Evolutionary conservation across 2,113 vertebrate genomes (phyloP).

Genomic region (Butorides virescens): DNA sequence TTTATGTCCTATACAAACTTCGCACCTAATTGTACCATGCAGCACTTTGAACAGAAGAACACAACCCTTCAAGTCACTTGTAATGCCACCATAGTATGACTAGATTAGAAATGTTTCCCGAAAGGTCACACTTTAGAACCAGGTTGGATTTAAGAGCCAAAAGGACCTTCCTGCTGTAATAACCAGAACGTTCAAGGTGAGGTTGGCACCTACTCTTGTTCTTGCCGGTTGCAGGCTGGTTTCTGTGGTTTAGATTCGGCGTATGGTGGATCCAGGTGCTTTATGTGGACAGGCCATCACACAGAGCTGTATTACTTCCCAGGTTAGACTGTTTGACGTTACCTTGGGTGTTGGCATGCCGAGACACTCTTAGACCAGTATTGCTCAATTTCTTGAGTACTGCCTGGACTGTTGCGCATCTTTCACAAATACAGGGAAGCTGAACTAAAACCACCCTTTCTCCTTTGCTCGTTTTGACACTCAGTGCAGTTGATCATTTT

Average conservation of each 20-base stretch:
- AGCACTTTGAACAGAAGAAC: neutral
- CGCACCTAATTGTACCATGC: neutral
- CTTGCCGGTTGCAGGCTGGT: neutral
- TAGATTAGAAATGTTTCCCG: neutral
- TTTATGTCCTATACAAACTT: neutral
- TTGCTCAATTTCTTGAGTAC: neutral
- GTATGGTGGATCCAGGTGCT: neutral
- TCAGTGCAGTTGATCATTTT: neutral
- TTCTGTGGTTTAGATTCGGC: neutral
- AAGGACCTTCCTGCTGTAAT: neutral
- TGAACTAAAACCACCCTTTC: neutral
- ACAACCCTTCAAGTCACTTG: neutral
- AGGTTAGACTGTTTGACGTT: neutral
- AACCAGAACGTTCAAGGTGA: neutral
- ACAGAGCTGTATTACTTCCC: neutral
- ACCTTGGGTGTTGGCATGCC: neutral
- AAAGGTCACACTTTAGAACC: neutral
- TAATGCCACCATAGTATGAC: neutral
- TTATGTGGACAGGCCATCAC: neutral
- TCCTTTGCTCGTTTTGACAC: neutral
- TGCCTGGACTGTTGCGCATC: neutral
- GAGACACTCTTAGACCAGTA: neutral
- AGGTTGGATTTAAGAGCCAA: neutral
- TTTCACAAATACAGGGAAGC: neutral
- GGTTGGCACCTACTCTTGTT: neutral